phyloP scores from a whole-genome alignment of 2,113 vertebrate genomes.

The Triplophysa rosa region DNA sequence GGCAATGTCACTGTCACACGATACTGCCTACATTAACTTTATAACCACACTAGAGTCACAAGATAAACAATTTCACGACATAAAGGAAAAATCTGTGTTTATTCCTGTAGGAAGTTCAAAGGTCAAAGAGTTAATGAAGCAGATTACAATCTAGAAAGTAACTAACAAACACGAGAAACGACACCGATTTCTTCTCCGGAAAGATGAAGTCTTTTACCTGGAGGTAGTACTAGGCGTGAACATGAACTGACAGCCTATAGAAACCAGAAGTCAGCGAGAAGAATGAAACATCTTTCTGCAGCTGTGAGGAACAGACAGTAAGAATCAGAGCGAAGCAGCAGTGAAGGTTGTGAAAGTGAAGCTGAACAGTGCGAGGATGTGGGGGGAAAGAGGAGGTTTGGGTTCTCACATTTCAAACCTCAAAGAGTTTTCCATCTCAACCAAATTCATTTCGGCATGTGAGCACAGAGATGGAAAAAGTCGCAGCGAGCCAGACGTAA shows the following conservation, averaged over 20 bases:
- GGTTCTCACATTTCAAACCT: conserved; percentile 35
- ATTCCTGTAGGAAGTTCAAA: conserved; percentile 16
- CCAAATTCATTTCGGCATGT: conserved; percentile 14
- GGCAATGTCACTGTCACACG: conserved; percentile 24
- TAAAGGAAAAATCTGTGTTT: not conserved
- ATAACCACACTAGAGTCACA: not conserved
- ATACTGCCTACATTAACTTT: not conserved
- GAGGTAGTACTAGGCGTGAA: conserved; percentile 10
- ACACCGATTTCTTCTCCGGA: conserved; percentile 4
- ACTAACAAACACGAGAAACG: not conserved
- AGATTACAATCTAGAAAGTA: not conserved
- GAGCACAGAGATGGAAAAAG: conserved; percentile 12
- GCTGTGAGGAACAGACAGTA: conserved; percentile 13
- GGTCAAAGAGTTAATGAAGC: not conserved
- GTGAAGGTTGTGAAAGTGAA: not conserved
- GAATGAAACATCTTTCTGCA: conserved; percentile 26
- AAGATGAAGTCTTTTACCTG: not conserved
- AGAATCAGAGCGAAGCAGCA: not conserved
- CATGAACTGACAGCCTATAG: conserved; percentile 4
- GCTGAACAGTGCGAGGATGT: not conserved
- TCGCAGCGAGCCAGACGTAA: not conserved
- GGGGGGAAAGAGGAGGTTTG: not conserved
- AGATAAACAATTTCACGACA: conserved; percentile 9
- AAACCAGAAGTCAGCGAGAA: not conserved
- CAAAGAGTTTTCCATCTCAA: conserved; percentile 23